Base-by-base conservation (phyloP, 2,888 invertebrate genomes). In the Macroteleia sp. region DNA sequence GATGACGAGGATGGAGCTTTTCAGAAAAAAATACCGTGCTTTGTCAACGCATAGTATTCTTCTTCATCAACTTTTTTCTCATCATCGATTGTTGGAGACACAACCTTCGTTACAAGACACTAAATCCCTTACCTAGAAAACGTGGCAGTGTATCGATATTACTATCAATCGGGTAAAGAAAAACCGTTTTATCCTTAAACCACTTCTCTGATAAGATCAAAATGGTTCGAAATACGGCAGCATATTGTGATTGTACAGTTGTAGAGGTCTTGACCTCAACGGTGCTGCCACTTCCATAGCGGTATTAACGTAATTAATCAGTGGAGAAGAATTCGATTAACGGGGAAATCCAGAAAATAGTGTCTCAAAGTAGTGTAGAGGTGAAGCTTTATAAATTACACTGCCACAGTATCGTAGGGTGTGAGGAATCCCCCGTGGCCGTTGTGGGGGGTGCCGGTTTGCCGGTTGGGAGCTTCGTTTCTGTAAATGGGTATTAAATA, bases 371-470 rank as follows among this genome's bases (percentile, higher is more conserved):
- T 25, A 56, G 62, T 48, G 76, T 82, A 69, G 67, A 81, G 81
- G 80, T 50, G 81, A 73, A 78, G 73, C 89, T 92, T 95, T 96
- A 97, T 95, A 97, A 94, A 94, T 97, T 97, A 97, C 96, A 97
- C 97, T 97, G 97, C 97, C 97, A 97, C 96, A 96, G 97, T 97
- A 97, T 97, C 97, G 96, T 97, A 97, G 96, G 97, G 96, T 96
- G 97, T 96, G 96, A 97, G 88, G 91, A 90, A 95, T 96, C 97
- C 96, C 94, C 95, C 94, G 92, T 92, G 88, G 88, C 87, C 86
- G 87, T 87, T 85, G 91, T 88, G 87, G 88, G 87, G 61, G 89
- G 82, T 14, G 94, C 94, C 92, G 92, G 93, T 92, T 91, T 91
- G 91, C 89, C 91, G 94, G 94, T 95, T 94, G 93, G 94, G 94